Base-by-base conservation (phyloP, 2,113 vertebrate genomes). In the Rhabdornis inornatus region DNA sequence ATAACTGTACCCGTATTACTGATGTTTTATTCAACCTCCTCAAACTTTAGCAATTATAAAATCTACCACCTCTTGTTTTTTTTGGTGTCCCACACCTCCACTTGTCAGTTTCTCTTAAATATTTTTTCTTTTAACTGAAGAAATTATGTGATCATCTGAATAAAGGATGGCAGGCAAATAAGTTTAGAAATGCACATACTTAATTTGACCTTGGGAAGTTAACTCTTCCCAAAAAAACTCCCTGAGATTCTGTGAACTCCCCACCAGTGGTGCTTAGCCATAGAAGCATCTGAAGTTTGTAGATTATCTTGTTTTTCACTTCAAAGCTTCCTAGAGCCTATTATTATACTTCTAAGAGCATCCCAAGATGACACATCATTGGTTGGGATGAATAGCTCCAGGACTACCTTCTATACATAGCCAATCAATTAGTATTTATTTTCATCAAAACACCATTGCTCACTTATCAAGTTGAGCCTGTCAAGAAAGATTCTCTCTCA, bases 211-310 rank as follows among this genome's bases (percentile, higher is more conserved):
- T 66, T 76, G 33, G 25, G 28, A 5, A 81, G 1, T 9, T 5
- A 40, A 22, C 2, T 14, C 25, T 33, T 17, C 7, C 23, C 10
- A 4, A 8, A 24, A 87, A 61, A 59, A 2, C 2, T 1, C 7
- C 2, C 1, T 49, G 23, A 24, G 28, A 45, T 57, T 31, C 28
- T 61, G 7, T 53, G 49, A 93, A 60, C 11, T 60, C 19, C 9
- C 5, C 30, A 53, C 18, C 14, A 25, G 61, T 15, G 19, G 10
- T 74, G 35, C 33, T 74, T 47, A 69, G 27, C 33, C n/a, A 64
- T 21, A 20, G 7, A 79, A 78, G 3, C 49, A 10, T 13, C 17
- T 39, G 21, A n/a, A 55, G 5, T 19, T 90, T 66, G 39, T 21
- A 64, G 13, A 63, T 55, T 10, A 28, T 40, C 33, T 61, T 78